Evolutionary conservation across 2,888 invertebrate species (phyloP).

Genomic region (Palloptera scutellata): DNA sequence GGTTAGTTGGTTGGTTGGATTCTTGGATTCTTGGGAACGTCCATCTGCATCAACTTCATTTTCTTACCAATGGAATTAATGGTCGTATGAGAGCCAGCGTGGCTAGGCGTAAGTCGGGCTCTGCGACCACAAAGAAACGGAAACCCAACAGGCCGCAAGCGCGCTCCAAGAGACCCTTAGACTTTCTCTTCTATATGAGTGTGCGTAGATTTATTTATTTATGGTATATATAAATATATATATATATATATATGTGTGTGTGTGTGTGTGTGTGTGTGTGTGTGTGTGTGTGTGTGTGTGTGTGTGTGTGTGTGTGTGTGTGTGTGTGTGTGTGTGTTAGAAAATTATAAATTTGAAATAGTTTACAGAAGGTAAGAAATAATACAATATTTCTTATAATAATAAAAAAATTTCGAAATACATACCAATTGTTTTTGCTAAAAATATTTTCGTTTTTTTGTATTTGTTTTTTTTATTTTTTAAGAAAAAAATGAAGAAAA

Average conservation of each 20-base stretch:
- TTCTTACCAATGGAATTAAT: slow-evolving; percentile 59
- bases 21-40: too few relatives aligned
- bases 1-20: neutral
- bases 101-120: slow-evolving; percentile 58
- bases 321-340: neutral
- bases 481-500: slow-evolving; percentile 28
- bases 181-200: slow-evolving; percentile 49
- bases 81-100: slow-evolving; percentile 59
- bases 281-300: neutral
- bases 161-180: slow-evolving; percentile 50
- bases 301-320: neutral
- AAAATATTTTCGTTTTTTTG: slow-evolving; percentile 29
- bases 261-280: slow-evolving; percentile 21
- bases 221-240: too few relatives aligned
- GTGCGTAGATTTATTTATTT: neutral
- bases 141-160: slow-evolving; percentile 56
- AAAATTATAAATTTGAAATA: slow-evolving; percentile 7
- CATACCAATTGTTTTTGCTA: slow-evolving; percentile 59
- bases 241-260: slow-evolving; percentile 28
- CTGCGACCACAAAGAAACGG: slow-evolving; percentile 57
- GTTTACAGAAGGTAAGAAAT: slow-evolving; percentile 10
- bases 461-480: neutral
- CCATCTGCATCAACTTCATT: neutral
- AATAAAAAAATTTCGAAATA: slow-evolving; percentile 55
- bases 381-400: slow-evolving; percentile 12